phyloP scores from a whole-genome alignment of 2,113 vertebrate species.

The Mobula birostris region DNA sequence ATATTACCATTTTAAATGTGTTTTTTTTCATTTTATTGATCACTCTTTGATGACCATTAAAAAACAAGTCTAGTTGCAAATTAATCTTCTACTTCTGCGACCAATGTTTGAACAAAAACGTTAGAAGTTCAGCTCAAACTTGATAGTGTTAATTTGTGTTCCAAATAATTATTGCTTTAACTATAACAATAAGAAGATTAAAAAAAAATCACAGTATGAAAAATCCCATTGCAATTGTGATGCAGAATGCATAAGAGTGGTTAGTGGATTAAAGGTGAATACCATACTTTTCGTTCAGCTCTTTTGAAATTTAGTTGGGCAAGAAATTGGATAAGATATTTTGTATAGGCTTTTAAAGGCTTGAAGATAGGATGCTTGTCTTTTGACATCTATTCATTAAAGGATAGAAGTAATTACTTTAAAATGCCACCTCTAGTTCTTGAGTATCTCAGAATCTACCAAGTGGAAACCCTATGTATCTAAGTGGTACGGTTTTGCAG shows the following conservation, averaged over 20 bases:
- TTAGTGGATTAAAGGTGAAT: not conserved
- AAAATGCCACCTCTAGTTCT: not conserved
- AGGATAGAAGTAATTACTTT: slow-evolving; percentile 6
- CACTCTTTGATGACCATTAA: not conserved
- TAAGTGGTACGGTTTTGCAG: not conserved
- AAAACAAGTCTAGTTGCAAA: not conserved
- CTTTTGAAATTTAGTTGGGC: not conserved
- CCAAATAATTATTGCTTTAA: too few relatives aligned
- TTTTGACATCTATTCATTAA: slow-evolving; percentile 29
- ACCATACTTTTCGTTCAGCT: slow-evolving; percentile 5
- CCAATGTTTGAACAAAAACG: not conserved
- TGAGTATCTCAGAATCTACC: not conserved
- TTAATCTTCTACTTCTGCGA: not conserved
- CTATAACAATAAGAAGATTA: not conserved
- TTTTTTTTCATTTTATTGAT: not conserved
- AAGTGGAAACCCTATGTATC: not conserved
- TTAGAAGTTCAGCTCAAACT: not conserved
- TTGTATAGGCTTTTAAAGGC: slow-evolving; percentile 5
- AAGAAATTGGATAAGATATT: slow-evolving; percentile 12
- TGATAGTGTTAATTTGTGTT: not conserved
- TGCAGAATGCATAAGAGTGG: not conserved
- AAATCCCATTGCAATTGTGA: not conserved
- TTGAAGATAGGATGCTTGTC: not conserved
- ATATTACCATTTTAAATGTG: not conserved
- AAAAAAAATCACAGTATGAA: not conserved